A percentile compares a stretch with the other conserved stretches of the same genome.
phyloP scores from a whole-genome alignment of 2,888 invertebrate species.

The Drosophila mulleri region DNA sequence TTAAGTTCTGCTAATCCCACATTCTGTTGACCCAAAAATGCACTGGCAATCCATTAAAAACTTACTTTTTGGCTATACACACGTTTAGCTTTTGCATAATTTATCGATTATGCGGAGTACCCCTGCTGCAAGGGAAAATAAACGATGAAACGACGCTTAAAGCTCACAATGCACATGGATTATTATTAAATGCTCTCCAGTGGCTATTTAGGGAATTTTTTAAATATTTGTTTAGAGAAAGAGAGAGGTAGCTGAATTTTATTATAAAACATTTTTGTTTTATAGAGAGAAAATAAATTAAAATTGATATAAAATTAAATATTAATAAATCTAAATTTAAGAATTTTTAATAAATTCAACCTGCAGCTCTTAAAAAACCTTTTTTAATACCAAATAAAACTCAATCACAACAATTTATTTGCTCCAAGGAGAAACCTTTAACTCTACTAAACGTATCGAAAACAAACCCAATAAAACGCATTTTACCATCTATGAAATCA shows the following conservation, averaged over 20 bases:
- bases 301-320: too few species aligned
- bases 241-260: too few species aligned
- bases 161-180: too few species aligned
- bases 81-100: neutral
- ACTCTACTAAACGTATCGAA: neutral
- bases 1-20: neutral
- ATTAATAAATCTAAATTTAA: too few species aligned
- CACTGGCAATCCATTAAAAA: neutral
- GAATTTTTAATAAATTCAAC: too few species aligned
- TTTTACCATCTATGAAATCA: neutral
- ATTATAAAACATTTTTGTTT: too few species aligned
- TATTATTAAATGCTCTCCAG: conserved; percentile 5
- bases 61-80: neutral
- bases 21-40: neutral
- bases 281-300: too few species aligned
- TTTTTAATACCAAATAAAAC: neutral
- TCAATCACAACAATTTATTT: neutral
- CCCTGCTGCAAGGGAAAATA: neutral
- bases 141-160: neutral
- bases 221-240: neutral
- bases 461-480: neutral
- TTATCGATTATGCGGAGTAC: neutral
- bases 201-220: neutral
- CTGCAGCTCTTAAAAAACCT: too few species aligned
- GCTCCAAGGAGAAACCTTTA: neutral